phyloP scores from a whole-genome alignment of 2,113 vertebrate genomes.

The Ammodytes marinus region DNA sequence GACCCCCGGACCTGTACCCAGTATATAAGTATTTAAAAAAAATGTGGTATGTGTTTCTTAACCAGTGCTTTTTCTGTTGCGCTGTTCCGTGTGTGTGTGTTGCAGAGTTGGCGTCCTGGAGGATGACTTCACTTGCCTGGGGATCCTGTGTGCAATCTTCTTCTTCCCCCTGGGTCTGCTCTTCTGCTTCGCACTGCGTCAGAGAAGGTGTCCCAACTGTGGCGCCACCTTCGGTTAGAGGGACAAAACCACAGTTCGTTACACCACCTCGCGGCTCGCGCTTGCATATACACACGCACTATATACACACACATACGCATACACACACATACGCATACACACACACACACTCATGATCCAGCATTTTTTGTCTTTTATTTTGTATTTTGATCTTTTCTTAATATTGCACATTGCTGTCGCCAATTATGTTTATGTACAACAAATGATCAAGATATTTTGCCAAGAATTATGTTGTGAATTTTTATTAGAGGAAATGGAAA shows the following conservation, averaged over 20 bases:
- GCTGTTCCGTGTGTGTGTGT: constrained; percentile 13
- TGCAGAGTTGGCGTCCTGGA: constrained; percentile 96
- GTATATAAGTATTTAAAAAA: too few species aligned
- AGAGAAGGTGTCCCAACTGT: constrained; percentile 97
- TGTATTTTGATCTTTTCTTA: constrained; percentile 42
- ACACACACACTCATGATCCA: constrained; percentile 17
- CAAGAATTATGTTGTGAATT: constrained; percentile 29
- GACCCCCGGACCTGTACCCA: not conserved
- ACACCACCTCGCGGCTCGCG: constrained; percentile 6
- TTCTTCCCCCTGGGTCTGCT: constrained; percentile 98
- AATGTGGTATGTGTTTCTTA: not conserved
- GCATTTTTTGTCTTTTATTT: constrained; percentile 45
- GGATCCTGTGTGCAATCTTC: constrained; percentile 95
- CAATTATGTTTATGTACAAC: constrained; percentile 51
- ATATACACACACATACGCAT: constrained; percentile 1
- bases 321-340: constrained; percentile 1
- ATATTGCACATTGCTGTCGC: constrained; percentile 69
- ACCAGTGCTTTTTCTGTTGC: not conserved
- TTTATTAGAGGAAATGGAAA: constrained; percentile 45
- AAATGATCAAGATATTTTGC: constrained; percentile 51
- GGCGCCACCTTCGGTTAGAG: constrained; percentile 94
- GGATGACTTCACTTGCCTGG: constrained; percentile 97
- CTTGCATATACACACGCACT: not conserved
- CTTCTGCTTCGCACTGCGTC: constrained; percentile 96
- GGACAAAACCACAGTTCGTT: constrained; percentile 76